Conservation (phyloP, 2,888 invertebrate genomes). For the Scaptomyza caliginosa region DNA sequence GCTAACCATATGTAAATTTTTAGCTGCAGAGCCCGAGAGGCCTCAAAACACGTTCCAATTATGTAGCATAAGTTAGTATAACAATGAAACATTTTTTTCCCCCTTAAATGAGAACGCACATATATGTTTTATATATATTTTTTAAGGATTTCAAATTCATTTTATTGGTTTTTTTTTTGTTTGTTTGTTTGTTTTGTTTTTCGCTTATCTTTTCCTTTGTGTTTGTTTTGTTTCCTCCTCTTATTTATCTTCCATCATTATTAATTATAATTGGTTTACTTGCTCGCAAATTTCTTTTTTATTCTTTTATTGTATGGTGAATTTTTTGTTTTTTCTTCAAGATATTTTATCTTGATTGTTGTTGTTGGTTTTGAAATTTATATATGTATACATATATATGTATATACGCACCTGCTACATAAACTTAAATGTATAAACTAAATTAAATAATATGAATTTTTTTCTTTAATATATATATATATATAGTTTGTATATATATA, state of each 20-base stretch:
- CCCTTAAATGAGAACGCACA: conserved; percentile 40
- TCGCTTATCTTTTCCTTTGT: conserved; percentile 57
- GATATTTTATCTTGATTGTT: conserved; percentile 50
- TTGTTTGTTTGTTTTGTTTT: conserved; percentile 56
- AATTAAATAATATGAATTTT: conserved; percentile 74
- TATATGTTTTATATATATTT: conserved; percentile 60
- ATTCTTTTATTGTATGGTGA: conserved; percentile 25
- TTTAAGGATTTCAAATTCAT: conserved; percentile 81
- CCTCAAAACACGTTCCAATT: background rate
- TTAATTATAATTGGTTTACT: conserved; percentile 69
- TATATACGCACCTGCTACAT: conserved; percentile 78
- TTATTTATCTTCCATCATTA: conserved; percentile 38
- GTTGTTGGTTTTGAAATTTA: conserved; percentile 55
- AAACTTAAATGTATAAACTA: conserved; percentile 80
- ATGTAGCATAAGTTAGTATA: background rate
- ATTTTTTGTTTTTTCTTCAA: conserved; percentile 53
- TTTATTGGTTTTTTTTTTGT: conserved; percentile 72
- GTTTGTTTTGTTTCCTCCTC: conserved; percentile 53
- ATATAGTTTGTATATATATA: conserved; percentile 33
- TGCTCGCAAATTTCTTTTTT: conserved; percentile 42
- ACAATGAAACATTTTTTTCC: background rate
- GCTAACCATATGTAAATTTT: conserved; percentile 23
- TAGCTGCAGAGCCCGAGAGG: background rate
- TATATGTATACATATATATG: conserved; percentile 24
- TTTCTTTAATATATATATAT: conserved; percentile 32